Evolutionary conservation across 2,113 vertebrate genomes (phyloP).

Genomic region (Polypterus senegalus): DNA sequence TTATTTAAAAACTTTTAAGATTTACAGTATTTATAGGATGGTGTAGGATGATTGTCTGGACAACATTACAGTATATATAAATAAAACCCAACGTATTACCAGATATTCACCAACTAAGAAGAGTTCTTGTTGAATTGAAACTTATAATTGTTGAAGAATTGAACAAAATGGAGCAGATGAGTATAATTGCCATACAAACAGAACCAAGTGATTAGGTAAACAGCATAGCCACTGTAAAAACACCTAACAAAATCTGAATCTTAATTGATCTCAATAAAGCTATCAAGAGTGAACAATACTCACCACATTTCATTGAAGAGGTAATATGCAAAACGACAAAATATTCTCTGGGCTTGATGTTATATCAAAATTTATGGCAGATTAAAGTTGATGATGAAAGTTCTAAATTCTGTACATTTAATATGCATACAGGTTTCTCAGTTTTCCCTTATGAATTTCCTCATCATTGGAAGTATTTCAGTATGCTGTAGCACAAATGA

Average conservation of each 20-base stretch:
- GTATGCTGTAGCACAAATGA: no score
- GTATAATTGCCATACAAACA: constrained; percentile 8
- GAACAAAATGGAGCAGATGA: neutral
- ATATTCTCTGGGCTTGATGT: constrained; percentile 14
- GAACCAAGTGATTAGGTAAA: constrained; percentile 14
- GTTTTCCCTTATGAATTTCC: no score
- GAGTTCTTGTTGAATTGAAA: constrained; percentile 8
- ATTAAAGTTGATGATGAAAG: constrained; percentile 18
- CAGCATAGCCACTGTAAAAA: constrained; percentile 11
- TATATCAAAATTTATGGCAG: constrained; percentile 15
- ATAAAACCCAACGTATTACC: no score
- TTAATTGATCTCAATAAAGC: constrained; percentile 20
- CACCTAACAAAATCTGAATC: constrained; percentile 15
- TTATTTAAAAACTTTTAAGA: no score
- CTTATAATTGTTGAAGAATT: constrained; percentile 3
- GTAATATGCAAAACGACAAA: constrained; percentile 17
- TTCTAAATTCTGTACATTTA: neutral
- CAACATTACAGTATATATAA: no score
- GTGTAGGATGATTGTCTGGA: no score
- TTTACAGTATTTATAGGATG: no score
- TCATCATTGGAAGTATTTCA: no score
- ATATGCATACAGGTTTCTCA: no score
- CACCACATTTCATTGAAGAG: constrained; percentile 16
- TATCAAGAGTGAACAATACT: constrained; percentile 13
- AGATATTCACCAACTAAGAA: neutral